phyloP scores from a whole-genome alignment of 53 echinoderm and acorn worm species.

The Holothuria scabra region DNA sequence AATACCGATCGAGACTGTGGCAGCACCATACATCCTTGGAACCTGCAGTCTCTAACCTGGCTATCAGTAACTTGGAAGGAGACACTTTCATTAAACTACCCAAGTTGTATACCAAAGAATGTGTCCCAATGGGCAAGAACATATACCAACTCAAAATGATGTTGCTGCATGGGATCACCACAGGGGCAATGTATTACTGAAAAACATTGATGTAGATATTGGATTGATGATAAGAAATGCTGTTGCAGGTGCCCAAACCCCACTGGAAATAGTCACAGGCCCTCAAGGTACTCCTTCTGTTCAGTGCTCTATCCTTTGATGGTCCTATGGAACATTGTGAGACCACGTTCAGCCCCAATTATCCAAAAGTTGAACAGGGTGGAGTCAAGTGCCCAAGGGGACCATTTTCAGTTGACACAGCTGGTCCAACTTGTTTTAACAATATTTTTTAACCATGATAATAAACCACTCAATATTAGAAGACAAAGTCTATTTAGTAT shows the following conservation, averaged over 20 bases:
- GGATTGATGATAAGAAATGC: slow-evolving; percentile 60
- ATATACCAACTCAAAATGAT: slow-evolving; percentile 57
- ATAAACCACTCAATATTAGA: no score
- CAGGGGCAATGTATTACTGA: slow-evolving; percentile 17
- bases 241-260: slow-evolving; percentile 58
- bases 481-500: no score
- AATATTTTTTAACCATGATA: no score
- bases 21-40: slow-evolving; percentile 21
- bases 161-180: slow-evolving; percentile 54
- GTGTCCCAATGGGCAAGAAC: slow-evolving; percentile 52
- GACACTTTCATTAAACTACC: slow-evolving; percentile 35
- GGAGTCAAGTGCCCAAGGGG: background rate
- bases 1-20: slow-evolving; percentile 57
- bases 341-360: background rate
- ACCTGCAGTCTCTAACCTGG: slow-evolving; percentile 37
- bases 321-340: slow-evolving; percentile 51
- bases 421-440: no score
- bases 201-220: slow-evolving; percentile 58
- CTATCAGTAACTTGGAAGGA: slow-evolving; percentile 45
- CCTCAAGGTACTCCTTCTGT: slow-evolving; percentile 53
- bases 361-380: slow-evolving; percentile 3
- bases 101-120: slow-evolving; percentile 44
- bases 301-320: slow-evolving; percentile 43
- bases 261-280: slow-evolving; percentile 52
- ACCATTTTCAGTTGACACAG: slow-evolving; percentile 1